These are phyloP conservation scores for Pristionchus japonicus DNA, from an alignment of 2,888 invertebrate species.

Conservation along the genomic window DNA sequence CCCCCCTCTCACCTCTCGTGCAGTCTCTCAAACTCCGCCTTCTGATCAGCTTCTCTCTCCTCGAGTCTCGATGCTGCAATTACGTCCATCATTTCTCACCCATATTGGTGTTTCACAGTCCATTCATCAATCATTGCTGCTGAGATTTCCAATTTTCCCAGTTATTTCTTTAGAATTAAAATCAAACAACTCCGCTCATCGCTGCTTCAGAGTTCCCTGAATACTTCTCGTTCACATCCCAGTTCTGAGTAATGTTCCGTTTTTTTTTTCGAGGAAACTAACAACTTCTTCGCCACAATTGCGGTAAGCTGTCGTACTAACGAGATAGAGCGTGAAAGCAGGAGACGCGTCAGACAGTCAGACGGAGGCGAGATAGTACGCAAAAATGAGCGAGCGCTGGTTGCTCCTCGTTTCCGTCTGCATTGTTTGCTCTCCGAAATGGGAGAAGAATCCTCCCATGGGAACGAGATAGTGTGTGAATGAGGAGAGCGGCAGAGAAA, in stretches of 20 bases:
- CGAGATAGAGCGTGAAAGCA: background rate
- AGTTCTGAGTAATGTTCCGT: background rate
- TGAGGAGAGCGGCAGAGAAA: background rate
- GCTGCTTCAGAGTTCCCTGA: background rate
- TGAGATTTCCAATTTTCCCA: background rate
- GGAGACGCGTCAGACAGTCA: background rate
- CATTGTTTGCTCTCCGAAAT: constrained; percentile 9
- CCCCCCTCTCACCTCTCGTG: constrained; percentile 89
- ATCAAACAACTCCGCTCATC: background rate
- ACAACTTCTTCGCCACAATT: background rate
- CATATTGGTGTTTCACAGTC: background rate
- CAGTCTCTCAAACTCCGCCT: constrained; percentile 94
- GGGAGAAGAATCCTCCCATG: background rate
- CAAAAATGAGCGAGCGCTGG: background rate
- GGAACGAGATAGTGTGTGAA: background rate
- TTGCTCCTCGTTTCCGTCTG: background rate
- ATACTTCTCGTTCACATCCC: background rate
- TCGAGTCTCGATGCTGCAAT: constrained; percentile 85
- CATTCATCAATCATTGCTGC: background rate
- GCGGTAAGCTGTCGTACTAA: background rate
- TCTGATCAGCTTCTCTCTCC: constrained; percentile 94
- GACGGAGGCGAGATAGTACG: background rate
- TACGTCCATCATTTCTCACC: no score
- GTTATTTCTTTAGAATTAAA: background rate
- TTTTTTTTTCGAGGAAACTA: background rate